These are phyloP conservation scores for Seira sanloemensis DNA, from an alignment of 2,888 invertebrate species.

Conservation along the genomic window DNA sequence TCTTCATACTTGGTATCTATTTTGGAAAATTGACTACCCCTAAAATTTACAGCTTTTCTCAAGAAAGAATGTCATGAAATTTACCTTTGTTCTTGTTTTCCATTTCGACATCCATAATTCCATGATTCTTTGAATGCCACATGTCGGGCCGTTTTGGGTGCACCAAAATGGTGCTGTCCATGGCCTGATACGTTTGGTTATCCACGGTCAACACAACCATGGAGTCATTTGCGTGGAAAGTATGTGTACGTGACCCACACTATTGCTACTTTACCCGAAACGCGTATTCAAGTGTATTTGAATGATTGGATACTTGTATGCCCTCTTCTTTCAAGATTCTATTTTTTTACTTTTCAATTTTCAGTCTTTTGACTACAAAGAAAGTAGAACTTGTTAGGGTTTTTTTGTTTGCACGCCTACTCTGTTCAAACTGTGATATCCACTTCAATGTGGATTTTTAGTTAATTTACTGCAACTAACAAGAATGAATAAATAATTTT, in stretches of 20 bases:
- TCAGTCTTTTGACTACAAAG: too few species aligned
- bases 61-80: too few species aligned
- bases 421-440: too few species aligned
- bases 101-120: conserved; percentile 81
- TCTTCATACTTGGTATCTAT: neutral
- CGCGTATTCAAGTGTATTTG: neutral
- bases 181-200: conserved; percentile 74
- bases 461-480: too few species aligned
- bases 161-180: conserved; percentile 75
- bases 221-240: conserved; percentile 75
- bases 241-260: conserved; percentile 58
- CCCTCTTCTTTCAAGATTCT: neutral
- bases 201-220: conserved; percentile 76
- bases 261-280: neutral
- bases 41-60: too few species aligned
- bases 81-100: conserved; percentile 85
- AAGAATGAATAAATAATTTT: too few species aligned
- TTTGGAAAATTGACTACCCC: neutral
- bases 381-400: too few species aligned
- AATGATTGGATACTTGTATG: neutral
- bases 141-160: conserved; percentile 77
- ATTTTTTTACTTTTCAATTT: neutral
- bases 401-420: too few species aligned
- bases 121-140: conserved; percentile 84
- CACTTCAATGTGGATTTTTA: too few species aligned